Conservation (phyloP, 2,797 vertebrate species). For the Lepilemur septentrionalis region DNA sequence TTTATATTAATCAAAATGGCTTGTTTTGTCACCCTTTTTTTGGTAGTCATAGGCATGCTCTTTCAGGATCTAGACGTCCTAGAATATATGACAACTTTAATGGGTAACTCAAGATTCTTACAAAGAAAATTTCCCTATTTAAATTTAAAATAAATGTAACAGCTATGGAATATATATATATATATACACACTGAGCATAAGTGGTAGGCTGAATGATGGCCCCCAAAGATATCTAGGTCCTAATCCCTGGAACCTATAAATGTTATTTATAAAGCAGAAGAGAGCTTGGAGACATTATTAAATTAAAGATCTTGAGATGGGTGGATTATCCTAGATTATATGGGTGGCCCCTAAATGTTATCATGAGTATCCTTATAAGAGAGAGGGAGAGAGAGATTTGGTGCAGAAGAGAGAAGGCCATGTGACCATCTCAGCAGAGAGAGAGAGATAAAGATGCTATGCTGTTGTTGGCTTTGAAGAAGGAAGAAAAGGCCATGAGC, state of each 20-base stretch:
- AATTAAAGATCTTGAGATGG: background rate
- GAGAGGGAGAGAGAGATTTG: background rate
- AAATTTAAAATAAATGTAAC: conserved; percentile 26
- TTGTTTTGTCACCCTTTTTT: background rate
- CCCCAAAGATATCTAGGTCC: background rate
- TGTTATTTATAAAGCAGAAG: background rate
- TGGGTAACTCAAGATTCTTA: background rate
- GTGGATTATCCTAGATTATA: background rate
- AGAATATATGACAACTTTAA: background rate
- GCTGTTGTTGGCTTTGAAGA: background rate
- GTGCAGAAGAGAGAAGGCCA: background rate
- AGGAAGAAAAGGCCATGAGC: background rate
- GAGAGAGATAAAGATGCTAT: background rate
- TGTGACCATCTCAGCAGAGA: background rate
- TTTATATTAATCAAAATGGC: conserved; percentile 17
- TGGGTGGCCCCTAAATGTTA: background rate
- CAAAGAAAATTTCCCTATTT: background rate
- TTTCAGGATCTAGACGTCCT: background rate
- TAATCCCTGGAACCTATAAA: background rate
- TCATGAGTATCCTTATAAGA: background rate
- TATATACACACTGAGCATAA: background rate
- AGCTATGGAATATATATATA: background rate
- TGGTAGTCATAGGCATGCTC: background rate
- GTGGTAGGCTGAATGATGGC: background rate
- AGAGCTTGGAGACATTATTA: background rate